phyloP scores from a whole-genome alignment of 2,888 invertebrate genomes.

The Acleris sparsana region DNA sequence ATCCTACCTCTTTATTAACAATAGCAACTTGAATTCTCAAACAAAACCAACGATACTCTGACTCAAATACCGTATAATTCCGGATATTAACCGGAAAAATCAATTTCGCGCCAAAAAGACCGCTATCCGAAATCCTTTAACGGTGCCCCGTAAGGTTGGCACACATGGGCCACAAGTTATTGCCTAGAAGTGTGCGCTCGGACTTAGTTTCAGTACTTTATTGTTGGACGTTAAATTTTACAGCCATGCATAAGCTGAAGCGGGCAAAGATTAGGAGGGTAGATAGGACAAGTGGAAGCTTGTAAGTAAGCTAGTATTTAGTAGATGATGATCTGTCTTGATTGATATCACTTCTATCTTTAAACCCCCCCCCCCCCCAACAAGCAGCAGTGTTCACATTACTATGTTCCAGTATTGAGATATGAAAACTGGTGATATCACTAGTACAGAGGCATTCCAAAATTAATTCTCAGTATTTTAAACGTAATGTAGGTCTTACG shows the following conservation, averaged over 20 bases:
- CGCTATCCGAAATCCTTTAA: constrained; percentile 54
- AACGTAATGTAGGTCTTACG: too few species aligned
- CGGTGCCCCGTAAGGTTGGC: constrained; percentile 65
- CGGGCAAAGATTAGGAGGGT: constrained; percentile 34
- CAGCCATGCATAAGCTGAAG: constrained; percentile 41
- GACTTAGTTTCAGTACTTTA: constrained; percentile 76
- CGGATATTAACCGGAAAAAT: constrained; percentile 14
- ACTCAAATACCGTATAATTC: constrained; percentile 18
- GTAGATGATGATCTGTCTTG: too few species aligned
- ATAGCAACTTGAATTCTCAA: background rate
- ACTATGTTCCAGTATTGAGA: too few species aligned
- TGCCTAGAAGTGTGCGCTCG: constrained; percentile 51
- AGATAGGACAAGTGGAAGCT: constrained; percentile 2
- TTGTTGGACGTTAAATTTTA: constrained; percentile 72
- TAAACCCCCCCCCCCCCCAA: too few species aligned
- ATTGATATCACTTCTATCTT: too few species aligned
- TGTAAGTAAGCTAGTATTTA: too few species aligned
- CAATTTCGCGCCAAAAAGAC: constrained; percentile 17
- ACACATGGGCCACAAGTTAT: constrained; percentile 54
- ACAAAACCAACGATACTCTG: constrained; percentile 5
- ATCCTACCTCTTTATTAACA: background rate
- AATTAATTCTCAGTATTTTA: too few species aligned
- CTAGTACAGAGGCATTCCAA: too few species aligned
- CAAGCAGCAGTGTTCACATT: too few species aligned
- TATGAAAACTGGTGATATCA: too few species aligned